A percentile compares a stretch with the other conserved stretches of the same genome.
phyloP scores from a whole-genome alignment of 2,113 vertebrate genomes.

The Carollia perspicillata region DNA sequence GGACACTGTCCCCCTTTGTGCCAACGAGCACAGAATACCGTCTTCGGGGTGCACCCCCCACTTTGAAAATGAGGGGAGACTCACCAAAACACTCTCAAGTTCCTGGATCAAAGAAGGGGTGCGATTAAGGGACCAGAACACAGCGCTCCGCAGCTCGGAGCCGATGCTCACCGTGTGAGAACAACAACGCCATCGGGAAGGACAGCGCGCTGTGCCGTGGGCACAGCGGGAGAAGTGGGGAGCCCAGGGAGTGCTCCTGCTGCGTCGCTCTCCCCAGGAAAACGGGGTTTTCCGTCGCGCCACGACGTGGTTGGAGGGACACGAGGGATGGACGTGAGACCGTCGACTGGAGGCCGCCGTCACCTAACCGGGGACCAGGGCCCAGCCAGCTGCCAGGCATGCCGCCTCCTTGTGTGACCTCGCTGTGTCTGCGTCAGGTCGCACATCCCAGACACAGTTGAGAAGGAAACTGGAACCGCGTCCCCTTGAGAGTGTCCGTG shows the following conservation, averaged over 20 bases:
- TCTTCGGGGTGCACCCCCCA: background rate
- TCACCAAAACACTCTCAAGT: rapidly evolving
- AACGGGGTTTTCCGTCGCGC: background rate
- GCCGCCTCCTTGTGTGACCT: conserved; percentile 43
- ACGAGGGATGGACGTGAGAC: conserved; percentile 2
- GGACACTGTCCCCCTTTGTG: rapidly evolving
- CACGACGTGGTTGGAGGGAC: conserved; percentile 45
- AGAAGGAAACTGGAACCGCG: conserved; percentile 52
- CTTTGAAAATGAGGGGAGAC: background rate
- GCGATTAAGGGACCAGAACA: background rate
- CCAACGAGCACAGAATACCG: rapidly evolving
- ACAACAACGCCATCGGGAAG: background rate
- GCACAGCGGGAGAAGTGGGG: background rate
- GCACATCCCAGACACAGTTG: background rate
- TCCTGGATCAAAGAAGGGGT: background rate
- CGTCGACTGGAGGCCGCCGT: background rate
- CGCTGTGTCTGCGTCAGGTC: conserved; percentile 43
- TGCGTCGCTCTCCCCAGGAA: background rate
- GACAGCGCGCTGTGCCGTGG: background rate
- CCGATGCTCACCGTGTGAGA: background rate
- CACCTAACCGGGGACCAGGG: too few species aligned
- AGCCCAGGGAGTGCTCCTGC: background rate
- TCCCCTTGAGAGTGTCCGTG: conserved; percentile 43
- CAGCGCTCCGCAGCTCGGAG: background rate
- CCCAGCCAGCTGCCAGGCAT: background rate